Base-by-base conservation (phyloP, 2,797 vertebrate genomes). In the Schizopygopsis malacanthus region DNA sequence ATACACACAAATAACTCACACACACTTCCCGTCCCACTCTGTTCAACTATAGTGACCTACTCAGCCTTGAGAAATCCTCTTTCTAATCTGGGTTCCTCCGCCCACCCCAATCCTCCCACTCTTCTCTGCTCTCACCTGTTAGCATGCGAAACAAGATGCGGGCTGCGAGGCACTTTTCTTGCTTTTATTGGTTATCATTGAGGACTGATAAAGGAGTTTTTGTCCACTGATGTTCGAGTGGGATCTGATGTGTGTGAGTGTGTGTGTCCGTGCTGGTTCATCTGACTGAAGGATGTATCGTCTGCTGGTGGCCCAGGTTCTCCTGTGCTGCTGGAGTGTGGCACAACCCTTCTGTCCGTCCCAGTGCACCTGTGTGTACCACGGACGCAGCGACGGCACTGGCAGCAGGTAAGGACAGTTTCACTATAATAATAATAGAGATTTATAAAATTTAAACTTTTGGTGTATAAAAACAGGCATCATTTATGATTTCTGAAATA, bases 331-430 rank as follows among this genome's bases (percentile, higher is more conserved):
- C 90, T 91, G 96, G 82, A 90, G 92, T 83, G 91, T 92, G 87
- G 92, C 89, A 83, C 76, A 75, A n/a, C 89, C 95, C 0, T 96
- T 96, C 76, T 99, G 98, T 88, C 98, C 98, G 43, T 96, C 98
- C 1, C 98, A 97, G 91, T 99, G 98, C 88, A 96, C 95, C 90
- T 99, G 98, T 16, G 93, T 95, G 88, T 95, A 95, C 89, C 96
- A 96, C 22, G 94, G 96, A 91, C 96, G 93, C 81, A 94, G 92
- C 5, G 97, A 97, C 47, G 97, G 96, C 90, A 90, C 93, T 0
- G 96, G 95, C 89, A 92, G 94, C 91, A 98, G 98, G 98, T 99
- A 97, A 84, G 37, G 5, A 56, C 3, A 25, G 4, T 18, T 25
- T 25, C 7, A 47, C 28, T 22, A 1, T 59, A 56, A 4, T 15